A percentile compares a stretch with the other conserved stretches of the same genome.
These are phyloP conservation scores for Adineta ricciae DNA, from an alignment of 2,888 invertebrate species.

Conservation along the genomic window DNA sequence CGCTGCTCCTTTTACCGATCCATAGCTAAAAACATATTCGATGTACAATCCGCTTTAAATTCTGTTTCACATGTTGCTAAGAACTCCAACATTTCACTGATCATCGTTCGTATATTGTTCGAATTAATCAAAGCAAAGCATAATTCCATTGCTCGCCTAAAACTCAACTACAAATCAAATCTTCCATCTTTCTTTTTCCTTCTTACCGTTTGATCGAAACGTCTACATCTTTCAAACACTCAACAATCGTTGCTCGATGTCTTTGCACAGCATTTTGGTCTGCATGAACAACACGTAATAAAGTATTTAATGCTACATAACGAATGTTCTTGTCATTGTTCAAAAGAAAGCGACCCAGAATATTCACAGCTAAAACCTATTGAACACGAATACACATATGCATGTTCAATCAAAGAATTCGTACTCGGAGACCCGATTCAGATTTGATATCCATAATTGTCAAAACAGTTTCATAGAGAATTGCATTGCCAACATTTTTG, in stretches of 20 bases:
- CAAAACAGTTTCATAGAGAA: constrained; percentile 96
- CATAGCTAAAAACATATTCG: constrained; percentile 85
- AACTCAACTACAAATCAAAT: neutral
- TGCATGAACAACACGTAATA: constrained; percentile 76
- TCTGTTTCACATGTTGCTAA: constrained; percentile 90
- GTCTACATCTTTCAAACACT: constrained; percentile 68
- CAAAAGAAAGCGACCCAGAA: constrained; percentile 86
- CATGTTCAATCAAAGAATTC: neutral
- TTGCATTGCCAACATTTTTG: constrained; percentile 99
- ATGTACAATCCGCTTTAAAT: constrained; percentile 92
- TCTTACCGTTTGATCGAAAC: constrained; percentile 72
- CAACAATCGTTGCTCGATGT: constrained; percentile 90
- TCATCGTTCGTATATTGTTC: constrained; percentile 93
- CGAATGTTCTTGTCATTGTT: constrained; percentile 99
- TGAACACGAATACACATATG: constrained; percentile 35
- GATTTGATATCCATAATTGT: constrained; percentile 99
- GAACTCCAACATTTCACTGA: constrained; percentile 85
- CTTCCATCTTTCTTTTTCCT: neutral
- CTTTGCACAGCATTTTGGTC: constrained; percentile 96
- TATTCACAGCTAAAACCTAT: constrained; percentile 83
- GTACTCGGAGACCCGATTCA: constrained; percentile 77
- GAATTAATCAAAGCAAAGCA: constrained; percentile 92
- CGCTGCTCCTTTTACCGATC: constrained; percentile 63
- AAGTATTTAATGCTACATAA: constrained; percentile 91
- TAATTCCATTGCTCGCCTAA: constrained; percentile 79